Evolutionary conservation across 2,888 invertebrate species (phyloP), one percentile per base, ranked within the genome.

Genomic region (Chesias legatella): DNA sequence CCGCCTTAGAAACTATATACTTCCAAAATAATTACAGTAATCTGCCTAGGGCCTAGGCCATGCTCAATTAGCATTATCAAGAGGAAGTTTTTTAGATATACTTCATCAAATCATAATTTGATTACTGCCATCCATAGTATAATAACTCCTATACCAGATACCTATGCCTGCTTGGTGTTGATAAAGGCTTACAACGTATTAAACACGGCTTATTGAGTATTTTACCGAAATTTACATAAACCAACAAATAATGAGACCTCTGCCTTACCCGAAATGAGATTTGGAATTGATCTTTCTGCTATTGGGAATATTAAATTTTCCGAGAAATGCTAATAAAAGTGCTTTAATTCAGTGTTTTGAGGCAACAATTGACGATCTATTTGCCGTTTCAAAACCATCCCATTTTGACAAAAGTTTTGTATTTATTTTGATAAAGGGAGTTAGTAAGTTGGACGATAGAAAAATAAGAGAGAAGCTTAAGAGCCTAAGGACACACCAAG

Each of bases 151-250:
- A 28, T 37, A 37, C 43, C 52, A 48, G 53, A 44, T 57, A 61
- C 66, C 67, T 68, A 64, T 63, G 72, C 68, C 80, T 81, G 81
- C 58, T 58, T 57, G 53, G 57, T 53, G 60, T 60, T 69, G 82
- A 83, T 83, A 83, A 82, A 76, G 71, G 69, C 72, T 73, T 71
- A 72, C 67, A 67, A 53, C 63, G 67, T 62, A 73, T 75, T 79
- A 73, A 76, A 74, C 58, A 67, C 59, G 62, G 67, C 72, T 79
- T 79, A 77, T 73, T 73, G 71, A 70, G 73, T 73, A 74, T 73
- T 73, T 78, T 65, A 65, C 64, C 53, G 56, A 69, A 72, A 75
- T 79, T 74, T 77, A 69, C 71, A 75, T 74, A 72, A 73, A 62
- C 65, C 67, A 70, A 70, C 71, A 71, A 75, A 69, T 70, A 67